Evolutionary conservation across 2,797 vertebrate species (phyloP), one percentile per base, ranked within the genome.

Genomic region (Notolabrus celidotus): DNA sequence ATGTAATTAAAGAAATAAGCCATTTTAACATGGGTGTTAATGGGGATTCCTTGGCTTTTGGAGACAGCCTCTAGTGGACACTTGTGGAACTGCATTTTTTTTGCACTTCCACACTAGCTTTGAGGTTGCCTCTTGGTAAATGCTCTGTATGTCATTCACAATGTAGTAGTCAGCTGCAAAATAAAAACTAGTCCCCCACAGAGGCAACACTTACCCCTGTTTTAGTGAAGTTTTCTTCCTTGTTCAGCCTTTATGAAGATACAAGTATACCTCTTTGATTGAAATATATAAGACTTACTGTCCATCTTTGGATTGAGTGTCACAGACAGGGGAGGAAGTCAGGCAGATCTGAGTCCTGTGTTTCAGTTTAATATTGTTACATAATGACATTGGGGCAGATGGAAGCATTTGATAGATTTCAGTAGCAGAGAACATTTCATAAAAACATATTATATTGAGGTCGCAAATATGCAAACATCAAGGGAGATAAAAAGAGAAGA

Each of bases 401-500:
- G 16, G 22, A 56, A 5, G 20, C 43, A 49, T 69, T 74, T 73
- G 34, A 62, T 53, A 56, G 27, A 57, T 49, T 72, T 75, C 45
- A 54, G 19, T n/a, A 1, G 41, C 46, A 36, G 29, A 67, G 7
- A 64, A 67, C n/a, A 69, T 72, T 68, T 81, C 58, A 11, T 19
- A 54, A 57, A 42, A 66, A 57, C 72, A 23, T 71, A 56, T 63
- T 33, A 69, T 45, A 59, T 66, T 50, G 4, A 15, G 33, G 42
- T 54, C 57, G 49, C 38, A 79, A 75, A 79, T 61, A 69, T 38
- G 29, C 29, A 31, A 7, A n/a, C n/a, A n/a, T n/a, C 52, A 51
- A 67, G 5, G 33, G 71, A 60, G 69, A 82, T 77, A 38, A 62
- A 71, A 20, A 75, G 54, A 52, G 39, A 61, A 50, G 34, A 15